Percentiles rank a stretch among this genome's conserved stretches.
phyloP scores from a whole-genome alignment of 2,797 vertebrate genomes.

The Chloroceryle inda region DNA sequence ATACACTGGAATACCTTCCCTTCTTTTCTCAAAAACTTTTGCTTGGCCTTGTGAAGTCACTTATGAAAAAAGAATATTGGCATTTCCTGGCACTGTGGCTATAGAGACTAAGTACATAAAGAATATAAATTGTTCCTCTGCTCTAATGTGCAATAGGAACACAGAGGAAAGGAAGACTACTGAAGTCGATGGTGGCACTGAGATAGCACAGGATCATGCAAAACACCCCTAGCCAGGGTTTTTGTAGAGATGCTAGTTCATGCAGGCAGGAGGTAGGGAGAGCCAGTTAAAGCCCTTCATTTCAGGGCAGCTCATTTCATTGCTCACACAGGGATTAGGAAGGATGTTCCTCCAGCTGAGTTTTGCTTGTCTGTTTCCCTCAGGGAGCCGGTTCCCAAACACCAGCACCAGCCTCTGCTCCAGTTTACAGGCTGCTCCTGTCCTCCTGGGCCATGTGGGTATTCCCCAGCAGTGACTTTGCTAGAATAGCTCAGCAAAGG shows the following conservation, averaged over 20 bases:
- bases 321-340: background rate
- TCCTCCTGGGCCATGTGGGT: background rate
- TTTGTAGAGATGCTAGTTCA: background rate
- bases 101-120: background rate
- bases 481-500: background rate
- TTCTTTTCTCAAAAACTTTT: background rate
- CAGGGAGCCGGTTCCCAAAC: background rate
- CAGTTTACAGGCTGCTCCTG: background rate
- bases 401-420: background rate
- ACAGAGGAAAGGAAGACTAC: background rate
- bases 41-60: background rate
- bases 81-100: background rate
- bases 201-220: background rate
- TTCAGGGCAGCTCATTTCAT: background rate
- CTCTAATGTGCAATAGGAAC: background rate
- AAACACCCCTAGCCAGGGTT: background rate
- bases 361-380: background rate
- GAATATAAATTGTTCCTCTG: background rate
- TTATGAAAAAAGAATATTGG: background rate
- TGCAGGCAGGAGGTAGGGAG: background rate
- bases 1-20: background rate
- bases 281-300: background rate
- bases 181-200: background rate
- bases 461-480: background rate
- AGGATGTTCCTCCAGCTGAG: background rate